These are phyloP conservation scores for Ostrea denselamellosa DNA, from an alignment of 1,140 invertebrate genomes.

Conservation along the genomic window DNA sequence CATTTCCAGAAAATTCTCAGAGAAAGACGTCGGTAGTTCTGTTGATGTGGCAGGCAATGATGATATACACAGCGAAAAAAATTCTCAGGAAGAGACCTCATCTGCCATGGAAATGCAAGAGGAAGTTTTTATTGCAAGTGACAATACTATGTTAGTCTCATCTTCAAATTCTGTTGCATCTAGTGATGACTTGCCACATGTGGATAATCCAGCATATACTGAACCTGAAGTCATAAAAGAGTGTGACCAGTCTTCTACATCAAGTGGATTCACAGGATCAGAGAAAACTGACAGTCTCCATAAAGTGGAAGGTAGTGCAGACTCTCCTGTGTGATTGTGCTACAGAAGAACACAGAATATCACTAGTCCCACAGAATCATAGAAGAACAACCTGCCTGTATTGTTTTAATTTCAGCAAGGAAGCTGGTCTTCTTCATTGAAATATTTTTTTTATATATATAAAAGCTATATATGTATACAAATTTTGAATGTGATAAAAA, in stretches of 20 bases:
- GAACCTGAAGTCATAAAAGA: conserved; percentile 1
- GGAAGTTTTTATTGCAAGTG: conserved; percentile 1
- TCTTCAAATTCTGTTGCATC: conserved; percentile 26
- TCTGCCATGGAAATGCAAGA: background rate
- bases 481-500: conserved; percentile 2
- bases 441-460: conserved; percentile 12
- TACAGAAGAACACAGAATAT: background rate
- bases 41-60: background rate
- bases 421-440: conserved; percentile 12
- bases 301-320: background rate
- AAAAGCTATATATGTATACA: background rate
- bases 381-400: background rate
- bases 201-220: conserved; percentile 20
- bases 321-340: background rate
- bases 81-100: background rate
- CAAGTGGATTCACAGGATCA: conserved; percentile 44
- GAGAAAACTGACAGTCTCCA: conserved; percentile 34
- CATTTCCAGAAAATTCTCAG: conserved; percentile 47
- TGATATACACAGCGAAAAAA: conserved; percentile 14
- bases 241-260: conserved; percentile 34
- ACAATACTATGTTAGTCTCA: conserved; percentile 7
- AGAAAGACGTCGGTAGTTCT: conserved; percentile 22
- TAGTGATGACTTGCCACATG: conserved; percentile 31
- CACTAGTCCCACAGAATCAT: conserved; percentile 9
- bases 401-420: background rate